Evolutionary conservation across 2,888 invertebrate genomes (phyloP), one percentile per base, ranked within the genome.

Genomic region (Eristalis arbustorum): DNA sequence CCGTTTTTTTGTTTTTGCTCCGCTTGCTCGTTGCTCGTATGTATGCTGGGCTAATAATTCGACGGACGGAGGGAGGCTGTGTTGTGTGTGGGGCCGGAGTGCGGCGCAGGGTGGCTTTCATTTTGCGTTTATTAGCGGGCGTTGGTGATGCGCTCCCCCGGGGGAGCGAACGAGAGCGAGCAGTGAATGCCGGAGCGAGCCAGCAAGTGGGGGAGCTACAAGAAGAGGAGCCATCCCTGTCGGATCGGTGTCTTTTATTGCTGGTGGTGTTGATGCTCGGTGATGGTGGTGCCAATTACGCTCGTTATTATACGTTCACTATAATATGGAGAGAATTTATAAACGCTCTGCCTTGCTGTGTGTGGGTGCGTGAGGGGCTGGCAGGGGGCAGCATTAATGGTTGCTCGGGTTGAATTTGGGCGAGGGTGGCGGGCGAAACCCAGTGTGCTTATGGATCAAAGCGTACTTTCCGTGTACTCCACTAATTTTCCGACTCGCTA

Each of bases 241-340:
- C 25, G 61, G 14, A 10, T 23, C 62, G 56, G 66, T 79, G 84
- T 84, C 78, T 84, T 88, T 88, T 88, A 88, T 84, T 88, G 84
- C 88, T 84, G 84, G 88, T 88, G 88, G 88, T 88, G 88, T 88
- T 88, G 88, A 88, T 88, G 88, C 80, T 79, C 80, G 79, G 88
- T 84, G 88, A 88, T 88, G 88, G 83, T 88, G 88, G 88, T 88
- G 84, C 84, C 88, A 88, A 88, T 88, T 88, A 88, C 88, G 84
- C 84, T 88, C 83, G 83, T 88, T 88, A 88, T 88, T 88, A 84
- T 88, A 88, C 84, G 88, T 88, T 87, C 82, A 87, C 87, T 87
- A 87, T 87, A 87, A 87, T 87, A 87, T 87, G 87, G 83, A 87
- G 87, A 75, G 75, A 87, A 87, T 87, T 87, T 87, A 87, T 87